Percentiles rank a stretch among this genome's conserved stretches.
These are phyloP conservation scores for Rousettus leschenaultii DNA, from an alignment of 2,113 vertebrate genomes.

Conservation along the genomic window DNA sequence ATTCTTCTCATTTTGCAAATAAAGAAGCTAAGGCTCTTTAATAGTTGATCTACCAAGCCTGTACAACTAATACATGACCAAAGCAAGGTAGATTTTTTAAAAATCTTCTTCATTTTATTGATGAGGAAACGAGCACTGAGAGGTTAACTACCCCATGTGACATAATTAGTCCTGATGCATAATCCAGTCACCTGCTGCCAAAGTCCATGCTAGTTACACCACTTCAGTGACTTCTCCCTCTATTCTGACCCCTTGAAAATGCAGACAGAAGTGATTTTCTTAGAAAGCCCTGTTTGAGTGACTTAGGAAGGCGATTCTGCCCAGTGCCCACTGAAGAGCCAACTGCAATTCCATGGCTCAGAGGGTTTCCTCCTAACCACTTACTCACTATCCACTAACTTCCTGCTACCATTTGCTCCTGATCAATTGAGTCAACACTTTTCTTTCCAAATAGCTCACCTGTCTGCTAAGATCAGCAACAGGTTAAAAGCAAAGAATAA, in stretches of 20 bases:
- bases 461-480: neutral
- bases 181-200: neutral
- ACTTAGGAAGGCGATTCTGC: neutral
- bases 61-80: neutral
- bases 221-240: neutral
- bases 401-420: neutral
- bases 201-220: neutral
- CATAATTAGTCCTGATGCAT: neutral
- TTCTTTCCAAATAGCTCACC: neutral
- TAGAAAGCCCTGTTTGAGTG: neutral
- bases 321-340: neutral
- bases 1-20: neutral
- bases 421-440: neutral
- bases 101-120: neutral
- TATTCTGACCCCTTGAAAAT: neutral
- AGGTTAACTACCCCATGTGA: neutral
- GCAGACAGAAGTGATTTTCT: conserved; percentile 2
- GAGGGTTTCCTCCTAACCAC: neutral
- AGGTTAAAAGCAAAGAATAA: neutral
- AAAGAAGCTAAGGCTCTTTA: neutral
- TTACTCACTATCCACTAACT: neutral
- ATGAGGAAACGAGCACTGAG: neutral
- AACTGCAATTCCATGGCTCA: neutral
- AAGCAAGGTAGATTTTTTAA: neutral
- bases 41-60: neutral